These are phyloP conservation scores for Stenodera caucasica DNA, from an alignment of 2,888 invertebrate genomes.

Conservation along the genomic window DNA sequence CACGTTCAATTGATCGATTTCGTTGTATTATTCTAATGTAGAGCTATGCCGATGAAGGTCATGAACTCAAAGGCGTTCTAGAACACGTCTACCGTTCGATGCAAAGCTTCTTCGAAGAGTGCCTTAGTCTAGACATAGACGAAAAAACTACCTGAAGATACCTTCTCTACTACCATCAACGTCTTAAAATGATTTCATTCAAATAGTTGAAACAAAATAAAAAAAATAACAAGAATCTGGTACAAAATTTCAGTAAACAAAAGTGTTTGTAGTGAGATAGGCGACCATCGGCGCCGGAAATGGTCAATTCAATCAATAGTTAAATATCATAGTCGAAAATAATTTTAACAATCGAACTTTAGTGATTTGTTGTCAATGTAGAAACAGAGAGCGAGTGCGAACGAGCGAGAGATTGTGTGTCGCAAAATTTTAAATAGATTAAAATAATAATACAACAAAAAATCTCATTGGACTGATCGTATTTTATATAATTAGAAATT, in stretches of 20 bases:
- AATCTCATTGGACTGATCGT: slow-evolving; percentile 32
- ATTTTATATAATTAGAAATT: slow-evolving; percentile 33
- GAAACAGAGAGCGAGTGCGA: slow-evolving; percentile 11
- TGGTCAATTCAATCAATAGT: slow-evolving; percentile 31
- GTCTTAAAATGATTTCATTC: slow-evolving; percentile 32
- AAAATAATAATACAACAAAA: slow-evolving; percentile 6
- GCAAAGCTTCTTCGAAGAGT: slow-evolving; percentile 90
- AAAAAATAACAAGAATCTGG: not conserved
- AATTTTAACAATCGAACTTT: slow-evolving; percentile 19
- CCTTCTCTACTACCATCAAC: slow-evolving; percentile 36
- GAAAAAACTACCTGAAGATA: slow-evolving; percentile 54
- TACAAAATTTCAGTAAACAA: not conserved
- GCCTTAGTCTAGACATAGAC: slow-evolving; percentile 83
- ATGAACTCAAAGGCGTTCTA: slow-evolving; percentile 77
- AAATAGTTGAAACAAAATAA: slow-evolving; percentile 20
- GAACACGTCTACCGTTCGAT: slow-evolving; percentile 91
- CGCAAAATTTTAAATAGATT: not conserved
- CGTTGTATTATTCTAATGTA: slow-evolving; percentile 54
- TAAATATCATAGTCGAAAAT: slow-evolving; percentile 26
- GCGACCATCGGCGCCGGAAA: slow-evolving; percentile 1
- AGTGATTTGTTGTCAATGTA: slow-evolving; percentile 27
- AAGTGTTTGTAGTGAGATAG: slow-evolving; percentile 7
- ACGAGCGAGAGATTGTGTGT: not conserved
- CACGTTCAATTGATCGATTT: not conserved
- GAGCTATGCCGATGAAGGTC: slow-evolving; percentile 93